These are phyloP conservation scores for Scaptomyza polygonia DNA, from an alignment of 2,888 invertebrate species.

Conservation along the genomic window DNA sequence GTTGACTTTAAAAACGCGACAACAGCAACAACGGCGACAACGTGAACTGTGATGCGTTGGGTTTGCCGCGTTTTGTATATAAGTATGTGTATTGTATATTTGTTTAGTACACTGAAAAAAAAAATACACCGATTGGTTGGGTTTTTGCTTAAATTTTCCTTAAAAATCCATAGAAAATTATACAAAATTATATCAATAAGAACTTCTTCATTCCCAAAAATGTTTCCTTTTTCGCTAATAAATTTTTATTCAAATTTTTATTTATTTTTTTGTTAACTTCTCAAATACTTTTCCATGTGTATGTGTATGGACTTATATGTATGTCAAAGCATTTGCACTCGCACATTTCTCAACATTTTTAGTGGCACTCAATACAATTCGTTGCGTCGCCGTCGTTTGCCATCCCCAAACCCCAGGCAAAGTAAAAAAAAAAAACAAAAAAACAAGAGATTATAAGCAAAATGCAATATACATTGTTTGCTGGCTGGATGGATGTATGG, in stretches of 20 bases:
- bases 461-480: conserved; percentile 73
- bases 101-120: conserved; percentile 1
- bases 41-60: conserved; percentile 22
- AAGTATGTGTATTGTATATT: conserved; percentile 8
- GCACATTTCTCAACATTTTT: conserved; percentile 79
- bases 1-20: conserved; percentile 79
- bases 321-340: conserved; percentile 56
- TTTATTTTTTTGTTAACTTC: not conserved
- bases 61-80: conserved; percentile 23
- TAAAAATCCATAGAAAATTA: too few relatives aligned
- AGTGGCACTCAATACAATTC: conserved; percentile 82
- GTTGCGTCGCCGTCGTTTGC: conserved; percentile 50
- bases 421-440: too few relatives aligned
- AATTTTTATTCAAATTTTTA: too few relatives aligned
- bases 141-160: too few relatives aligned
- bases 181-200: too few relatives aligned
- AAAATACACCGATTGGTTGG: not conserved
- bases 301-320: conserved; percentile 14
- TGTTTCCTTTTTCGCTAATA: too few relatives aligned
- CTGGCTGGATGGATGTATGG: conserved; percentile 43
- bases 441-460: conserved; percentile 71
- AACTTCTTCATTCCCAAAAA: too few relatives aligned
- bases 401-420: conserved; percentile 23
- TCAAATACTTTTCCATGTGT: not conserved
- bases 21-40: conserved; percentile 12